Percentiles rank a stretch among this genome's conserved stretches.
Evolutionary conservation across 1,140 invertebrate species (phyloP).

Genomic region (Drosophila pectinifera): DNA sequence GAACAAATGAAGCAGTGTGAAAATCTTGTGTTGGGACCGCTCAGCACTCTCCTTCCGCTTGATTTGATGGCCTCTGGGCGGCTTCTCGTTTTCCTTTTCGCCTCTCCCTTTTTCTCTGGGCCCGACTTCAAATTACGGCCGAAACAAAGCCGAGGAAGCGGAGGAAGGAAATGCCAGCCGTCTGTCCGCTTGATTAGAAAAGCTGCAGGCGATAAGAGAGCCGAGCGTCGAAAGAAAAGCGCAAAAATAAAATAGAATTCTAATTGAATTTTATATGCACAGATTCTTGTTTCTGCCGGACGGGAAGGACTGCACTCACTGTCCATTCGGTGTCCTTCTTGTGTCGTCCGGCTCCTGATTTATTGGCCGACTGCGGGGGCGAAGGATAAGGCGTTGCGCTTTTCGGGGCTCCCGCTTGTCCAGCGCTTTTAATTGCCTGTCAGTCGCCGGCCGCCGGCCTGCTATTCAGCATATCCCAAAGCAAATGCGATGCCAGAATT

Average conservation of each 20-base stretch:
- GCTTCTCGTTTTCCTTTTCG: slow-evolving; percentile 31
- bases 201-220: slow-evolving; percentile 73
- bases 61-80: slow-evolving; percentile 71
- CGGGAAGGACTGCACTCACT: slow-evolving; percentile 6
- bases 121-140: slow-evolving; percentile 56
- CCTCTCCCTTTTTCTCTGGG: slow-evolving; percentile 15
- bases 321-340: slow-evolving; percentile 62
- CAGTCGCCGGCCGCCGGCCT: slow-evolving; percentile 20
- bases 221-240: slow-evolving; percentile 25
- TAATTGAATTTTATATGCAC: slow-evolving; percentile 78
- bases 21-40: slow-evolving; percentile 59
- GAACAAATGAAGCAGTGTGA: slow-evolving; percentile 77
- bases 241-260: slow-evolving; percentile 63
- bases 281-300: slow-evolving; percentile 27
- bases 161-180: slow-evolving; percentile 58
- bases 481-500: neutral
- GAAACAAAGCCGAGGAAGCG: slow-evolving; percentile 29
- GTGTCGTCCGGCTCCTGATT: slow-evolving; percentile 62
- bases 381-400: slow-evolving; percentile 47
- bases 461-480: slow-evolving; percentile 47
- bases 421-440: slow-evolving; percentile 77
- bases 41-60: slow-evolving; percentile 67
- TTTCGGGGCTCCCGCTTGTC: slow-evolving; percentile 54
- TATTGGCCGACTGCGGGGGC: slow-evolving; percentile 57
- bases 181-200: slow-evolving; percentile 78